A percentile compares a stretch with the other conserved stretches of the same genome.
phyloP scores from a whole-genome alignment of 1,140 invertebrate species.

The Drosophila novamexicana region DNA sequence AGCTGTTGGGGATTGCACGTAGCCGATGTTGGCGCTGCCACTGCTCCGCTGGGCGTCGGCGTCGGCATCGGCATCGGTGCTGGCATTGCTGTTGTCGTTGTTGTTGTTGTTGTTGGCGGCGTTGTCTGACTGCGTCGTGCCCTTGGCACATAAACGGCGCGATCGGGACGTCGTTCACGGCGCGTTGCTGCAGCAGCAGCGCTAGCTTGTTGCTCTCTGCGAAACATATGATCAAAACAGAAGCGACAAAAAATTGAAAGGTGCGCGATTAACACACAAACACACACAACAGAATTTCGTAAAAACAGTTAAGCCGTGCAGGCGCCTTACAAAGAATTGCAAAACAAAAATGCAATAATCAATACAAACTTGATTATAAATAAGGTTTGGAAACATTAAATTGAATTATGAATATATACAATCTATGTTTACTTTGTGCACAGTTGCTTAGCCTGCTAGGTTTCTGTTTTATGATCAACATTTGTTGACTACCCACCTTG shows the following conservation, averaged over 20 bases:
- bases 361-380: neutral
- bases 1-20: slow-evolving; percentile 52
- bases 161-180: slow-evolving; percentile 89
- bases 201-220: slow-evolving; percentile 63
- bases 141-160: slow-evolving; percentile 91
- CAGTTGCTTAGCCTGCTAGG: neutral
- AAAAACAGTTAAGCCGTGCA: slow-evolving; percentile 27
- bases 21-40: slow-evolving; percentile 1
- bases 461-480: neutral
- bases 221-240: slow-evolving; percentile 69
- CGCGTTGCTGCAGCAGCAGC: slow-evolving; percentile 51
- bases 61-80: slow-evolving; percentile 19
- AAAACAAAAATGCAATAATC: slow-evolving; percentile 6
- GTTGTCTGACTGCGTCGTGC: slow-evolving; percentile 87
- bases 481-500: slow-evolving; percentile 37
- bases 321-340: slow-evolving; percentile 8
- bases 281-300: slow-evolving; percentile 53
- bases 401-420: neutral
- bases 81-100: slow-evolving; percentile 24
- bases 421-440: neutral
- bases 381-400: too few species aligned
- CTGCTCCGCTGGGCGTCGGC: slow-evolving; percentile 34
- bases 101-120: slow-evolving; percentile 72
- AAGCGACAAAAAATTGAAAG: slow-evolving; percentile 49
- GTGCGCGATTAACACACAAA: slow-evolving; percentile 48